Base-by-base conservation (phyloP, 2,888 invertebrate genomes). In the Dasysyrphus albostriatus region DNA sequence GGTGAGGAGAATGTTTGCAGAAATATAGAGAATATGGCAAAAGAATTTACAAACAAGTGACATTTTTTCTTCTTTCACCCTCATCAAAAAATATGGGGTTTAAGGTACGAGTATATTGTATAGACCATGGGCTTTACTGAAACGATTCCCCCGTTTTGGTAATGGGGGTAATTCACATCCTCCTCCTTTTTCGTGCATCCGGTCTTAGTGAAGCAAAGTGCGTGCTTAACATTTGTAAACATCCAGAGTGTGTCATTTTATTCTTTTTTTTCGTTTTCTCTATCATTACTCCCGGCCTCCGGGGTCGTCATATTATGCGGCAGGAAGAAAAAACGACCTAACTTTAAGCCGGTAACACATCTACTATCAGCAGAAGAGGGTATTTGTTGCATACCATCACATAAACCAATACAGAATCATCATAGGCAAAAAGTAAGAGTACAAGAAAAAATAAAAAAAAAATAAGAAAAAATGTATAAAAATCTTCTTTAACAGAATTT, bases 211-310 rank as follows among this genome's bases (percentile, higher is more conserved):
- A 34, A 65, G 75, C 58, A 80, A 80, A 80, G 80, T 84, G 84
- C 84, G 84, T 84, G 84, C 84, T 84, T 84, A 80, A 80, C 84
- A 84, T 84, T 84, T 80, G 84, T 84, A 80, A 83, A 83, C 83
- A 83, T 83, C 65, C 49, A 67, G 49, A 75, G 65, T 75, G 69
- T 75, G 83, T 80, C 83, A 80, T 80, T 83, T 80, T 70, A 70
- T 80, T 65, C 24, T 61, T 24, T 49, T 24, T 49, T 65, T 65
- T 74, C 67, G 61, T 61, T 47, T 69, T 47, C 56, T 75, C 34
- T 37, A 2, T 67, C 67, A 49, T 67, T 67, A 49, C 14, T 24
- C 49, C 19, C 34, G 49, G 49, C 67, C 49, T 34, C 37, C 37
- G 29, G 34, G 49, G 34, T 49, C 10, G 32, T 56, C 54, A n/a